Percentiles rank a stretch among this genome's conserved stretches.
Conservation (phyloP, 1,140 invertebrate genomes). For the Melanaphis sacchari region DNA sequence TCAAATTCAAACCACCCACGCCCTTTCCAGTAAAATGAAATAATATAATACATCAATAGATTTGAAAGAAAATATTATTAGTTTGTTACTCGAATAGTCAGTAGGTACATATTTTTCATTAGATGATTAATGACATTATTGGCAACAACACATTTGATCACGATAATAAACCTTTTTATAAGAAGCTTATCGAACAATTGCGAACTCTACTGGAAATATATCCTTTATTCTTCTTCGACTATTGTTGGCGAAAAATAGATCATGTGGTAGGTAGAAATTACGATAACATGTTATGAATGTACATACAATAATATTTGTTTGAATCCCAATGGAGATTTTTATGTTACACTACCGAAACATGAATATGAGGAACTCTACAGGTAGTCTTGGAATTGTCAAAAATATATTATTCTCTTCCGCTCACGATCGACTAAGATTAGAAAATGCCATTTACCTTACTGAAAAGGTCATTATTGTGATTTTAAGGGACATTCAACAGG, state of each 20-base stretch:
- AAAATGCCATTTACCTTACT: neutral
- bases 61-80: neutral
- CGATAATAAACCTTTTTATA: neutral
- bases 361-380: neutral
- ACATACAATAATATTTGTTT: neutral
- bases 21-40: neutral
- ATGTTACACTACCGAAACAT: neutral
- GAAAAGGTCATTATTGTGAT: neutral
- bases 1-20: neutral
- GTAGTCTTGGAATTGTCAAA: neutral
- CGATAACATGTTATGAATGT: conserved; percentile 4
- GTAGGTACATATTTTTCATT: neutral
- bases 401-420: neutral
- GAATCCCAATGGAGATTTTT: neutral
- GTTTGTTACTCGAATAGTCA: neutral
- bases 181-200: conserved; percentile 4
- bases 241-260: neutral
- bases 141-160: neutral
- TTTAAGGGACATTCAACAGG: neutral
- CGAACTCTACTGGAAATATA: neutral
- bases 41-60: neutral
- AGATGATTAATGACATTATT: neutral
- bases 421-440: neutral
- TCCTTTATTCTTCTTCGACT: neutral
- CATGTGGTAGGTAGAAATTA: neutral